A percentile compares a stretch with the other conserved stretches of the same genome.
Conservation (phyloP, 2,797 vertebrate genomes). For the Spondyliosoma cantharus region DNA sequence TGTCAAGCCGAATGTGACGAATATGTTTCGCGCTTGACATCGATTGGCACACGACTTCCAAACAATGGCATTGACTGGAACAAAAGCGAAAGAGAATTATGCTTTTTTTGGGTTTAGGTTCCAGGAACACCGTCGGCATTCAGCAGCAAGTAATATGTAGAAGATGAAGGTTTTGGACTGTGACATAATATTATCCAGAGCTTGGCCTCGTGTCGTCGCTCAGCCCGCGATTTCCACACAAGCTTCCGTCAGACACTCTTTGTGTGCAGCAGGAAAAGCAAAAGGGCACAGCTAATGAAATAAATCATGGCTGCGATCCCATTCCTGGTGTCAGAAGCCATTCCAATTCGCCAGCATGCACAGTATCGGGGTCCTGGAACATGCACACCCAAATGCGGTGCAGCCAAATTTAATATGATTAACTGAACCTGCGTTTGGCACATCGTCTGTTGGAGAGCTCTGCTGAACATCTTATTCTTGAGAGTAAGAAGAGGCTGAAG, state of each 20-base stretch:
- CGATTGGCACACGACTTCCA: background rate
- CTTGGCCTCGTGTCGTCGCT: background rate
- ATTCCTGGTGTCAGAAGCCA: background rate
- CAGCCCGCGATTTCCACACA: background rate
- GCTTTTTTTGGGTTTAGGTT: background rate
- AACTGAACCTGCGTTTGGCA: slow-evolving; percentile 12
- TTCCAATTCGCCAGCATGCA: slow-evolving; percentile 18
- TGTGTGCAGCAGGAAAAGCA: background rate
- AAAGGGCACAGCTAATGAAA: slow-evolving; percentile 1
- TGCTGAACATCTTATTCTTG: background rate
- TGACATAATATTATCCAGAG: background rate
- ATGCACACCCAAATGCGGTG: background rate
- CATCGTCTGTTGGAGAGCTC: background rate
- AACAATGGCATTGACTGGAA: background rate
- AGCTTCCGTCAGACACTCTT: background rate
- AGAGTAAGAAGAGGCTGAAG: background rate
- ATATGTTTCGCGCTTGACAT: background rate
- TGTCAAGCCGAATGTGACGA: background rate
- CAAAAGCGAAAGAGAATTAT: background rate
- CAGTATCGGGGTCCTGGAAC: slow-evolving; percentile 10
- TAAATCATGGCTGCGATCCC: slow-evolving; percentile 7
- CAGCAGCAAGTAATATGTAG: background rate
- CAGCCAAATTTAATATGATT: slow-evolving; percentile 13
- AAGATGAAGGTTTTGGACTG: background rate
- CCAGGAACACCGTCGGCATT: background rate